Conservation (phyloP, 2,113 vertebrate species). For the Suricata suricatta region DNA sequence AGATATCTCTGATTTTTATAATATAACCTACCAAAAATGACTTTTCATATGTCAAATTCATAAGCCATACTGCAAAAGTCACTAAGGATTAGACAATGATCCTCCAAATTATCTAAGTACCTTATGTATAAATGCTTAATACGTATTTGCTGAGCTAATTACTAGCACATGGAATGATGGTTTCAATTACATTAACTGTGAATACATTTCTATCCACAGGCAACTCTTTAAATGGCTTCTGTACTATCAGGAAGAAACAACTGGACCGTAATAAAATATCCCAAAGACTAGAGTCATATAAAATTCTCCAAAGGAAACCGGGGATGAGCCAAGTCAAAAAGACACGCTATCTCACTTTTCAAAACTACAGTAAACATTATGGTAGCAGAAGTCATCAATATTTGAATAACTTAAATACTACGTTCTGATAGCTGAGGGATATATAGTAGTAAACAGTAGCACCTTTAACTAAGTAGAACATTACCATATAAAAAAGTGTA, state of each 20-base stretch:
- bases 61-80: not conserved
- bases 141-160: not conserved
- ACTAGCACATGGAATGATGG: not conserved
- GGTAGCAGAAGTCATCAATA: not conserved
- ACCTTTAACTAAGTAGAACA: not conserved
- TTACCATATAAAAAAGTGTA: not conserved
- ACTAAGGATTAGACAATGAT: not conserved
- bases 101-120: constrained; percentile 9
- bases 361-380: not conserved
- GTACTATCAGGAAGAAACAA: constrained; percentile 20
- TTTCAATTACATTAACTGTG: not conserved
- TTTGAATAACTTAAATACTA: constrained; percentile 26
- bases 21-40: not conserved
- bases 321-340: constrained; percentile 9
- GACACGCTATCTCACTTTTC: not conserved
- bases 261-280: not conserved
- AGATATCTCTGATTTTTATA: constrained; percentile 39
- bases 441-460: not conserved
- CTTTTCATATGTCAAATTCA: not conserved
- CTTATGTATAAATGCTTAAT: not conserved
- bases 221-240: not conserved
- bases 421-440: not conserved
- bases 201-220: not conserved
- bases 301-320: constrained; percentile 27
- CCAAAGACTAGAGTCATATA: not conserved